These are phyloP conservation scores for Bembecia ichneumoniformis DNA, from an alignment of 2,888 invertebrate genomes.

Conservation along the genomic window DNA sequence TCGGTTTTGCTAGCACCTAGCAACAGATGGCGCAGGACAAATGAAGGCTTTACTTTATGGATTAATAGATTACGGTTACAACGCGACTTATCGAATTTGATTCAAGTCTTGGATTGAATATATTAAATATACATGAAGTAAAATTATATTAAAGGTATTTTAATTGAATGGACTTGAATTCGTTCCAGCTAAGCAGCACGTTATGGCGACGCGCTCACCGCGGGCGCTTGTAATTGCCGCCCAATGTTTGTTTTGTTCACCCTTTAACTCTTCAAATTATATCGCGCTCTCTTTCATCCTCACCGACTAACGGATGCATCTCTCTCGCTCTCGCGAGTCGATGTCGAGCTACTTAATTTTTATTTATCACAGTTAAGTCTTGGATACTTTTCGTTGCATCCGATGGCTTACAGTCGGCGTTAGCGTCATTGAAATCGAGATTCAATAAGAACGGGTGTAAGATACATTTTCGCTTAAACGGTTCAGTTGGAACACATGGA, in stretches of 20 bases:
- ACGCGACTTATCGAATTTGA: too few species aligned
- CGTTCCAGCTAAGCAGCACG: constrained; percentile 28
- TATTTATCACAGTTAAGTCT: constrained; percentile 48
- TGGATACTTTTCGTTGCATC: constrained; percentile 18
- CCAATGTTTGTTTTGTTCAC: constrained; percentile 55
- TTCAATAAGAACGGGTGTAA: constrained; percentile 6
- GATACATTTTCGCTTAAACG: constrained; percentile 1
- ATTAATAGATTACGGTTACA: too few species aligned
- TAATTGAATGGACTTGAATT: constrained; percentile 12
- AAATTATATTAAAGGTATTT: too few species aligned
- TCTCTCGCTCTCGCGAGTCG: constrained; percentile 20
- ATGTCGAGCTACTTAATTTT: constrained; percentile 38
- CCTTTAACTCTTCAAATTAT: constrained; percentile 32
- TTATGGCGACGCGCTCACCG: constrained; percentile 35
- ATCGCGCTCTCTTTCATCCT: constrained; percentile 9
- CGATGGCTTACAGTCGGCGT: constrained; percentile 4
- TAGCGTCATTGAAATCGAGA: constrained; percentile 5
- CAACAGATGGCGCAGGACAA: too few species aligned
- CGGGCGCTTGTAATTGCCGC: constrained; percentile 56
- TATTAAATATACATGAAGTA: too few species aligned
- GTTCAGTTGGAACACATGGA: constrained; percentile 11
- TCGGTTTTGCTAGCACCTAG: too few species aligned
- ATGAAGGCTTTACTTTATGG: too few species aligned
- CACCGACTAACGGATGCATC: constrained; percentile 8
- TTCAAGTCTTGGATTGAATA: too few species aligned